Evolutionary conservation across 2,113 vertebrate species (phyloP).

Genomic region (Muntiacus reevesi): DNA sequence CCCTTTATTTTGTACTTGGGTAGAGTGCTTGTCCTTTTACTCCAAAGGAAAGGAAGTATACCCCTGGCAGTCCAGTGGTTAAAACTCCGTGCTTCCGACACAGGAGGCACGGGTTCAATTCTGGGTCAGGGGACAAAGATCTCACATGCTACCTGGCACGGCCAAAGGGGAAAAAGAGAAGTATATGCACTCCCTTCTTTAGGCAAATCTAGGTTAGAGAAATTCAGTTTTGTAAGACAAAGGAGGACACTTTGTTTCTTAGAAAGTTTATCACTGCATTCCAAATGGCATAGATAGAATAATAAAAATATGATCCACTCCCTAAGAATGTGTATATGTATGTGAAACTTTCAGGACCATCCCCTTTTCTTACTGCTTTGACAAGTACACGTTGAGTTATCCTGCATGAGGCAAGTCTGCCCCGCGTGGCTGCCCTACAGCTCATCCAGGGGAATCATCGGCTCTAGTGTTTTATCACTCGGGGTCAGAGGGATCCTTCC

Average conservation of each 20-base stretch:
- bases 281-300: neutral
- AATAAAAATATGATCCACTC: neutral
- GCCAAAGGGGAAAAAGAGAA: neutral
- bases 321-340: neutral
- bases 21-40: neutral
- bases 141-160: neutral
- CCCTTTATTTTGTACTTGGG: neutral
- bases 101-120: neutral
- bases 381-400: neutral
- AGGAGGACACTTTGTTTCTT: neutral
- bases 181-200: neutral
- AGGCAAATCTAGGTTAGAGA: neutral
- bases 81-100: accelerated
- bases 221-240: neutral
- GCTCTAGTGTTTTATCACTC: neutral
- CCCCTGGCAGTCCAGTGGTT: neutral
- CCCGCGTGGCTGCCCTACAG: neutral
- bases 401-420: neutral
- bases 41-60: neutral
- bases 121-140: neutral
- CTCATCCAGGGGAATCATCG: neutral
- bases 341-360: neutral
- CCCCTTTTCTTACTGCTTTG: neutral
- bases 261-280: neutral
- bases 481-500: neutral